Base-by-base conservation (phyloP, 2,113 vertebrate species). In the Rousettus leschenaultii region DNA sequence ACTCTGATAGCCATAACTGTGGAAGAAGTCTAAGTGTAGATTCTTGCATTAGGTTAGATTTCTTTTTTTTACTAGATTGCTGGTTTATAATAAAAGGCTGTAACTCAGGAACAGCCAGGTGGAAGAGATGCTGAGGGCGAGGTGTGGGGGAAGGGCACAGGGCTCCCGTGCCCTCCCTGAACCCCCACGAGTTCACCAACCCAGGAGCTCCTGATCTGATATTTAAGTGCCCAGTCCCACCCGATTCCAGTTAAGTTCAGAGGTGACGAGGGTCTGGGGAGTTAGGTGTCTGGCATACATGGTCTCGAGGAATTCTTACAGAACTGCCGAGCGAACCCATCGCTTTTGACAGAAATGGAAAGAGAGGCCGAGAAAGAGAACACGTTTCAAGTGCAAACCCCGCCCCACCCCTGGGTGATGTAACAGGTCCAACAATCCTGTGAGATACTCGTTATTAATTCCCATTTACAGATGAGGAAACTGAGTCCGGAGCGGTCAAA, bases 321-420 rank as follows among this genome's bases (percentile, higher is more conserved):
- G 68, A 38, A 5, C 3, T 3, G 12, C 16, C 43, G 2, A 16
- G 24, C 53, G 16, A 70, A 1, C 4, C 8, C 24, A 26, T 59
- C 33, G 2, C 6, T 21, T 82, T 63, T 4, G 12, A 35, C 10
- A 87, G 84, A 53, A 8, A 6, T 10, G 33, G 86, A 87, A 83
- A 59, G 33, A 2, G 63, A 89, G 84, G 59, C 38, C 61, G 28
- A 79, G 70, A 26, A 83, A 79, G 30, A 24, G 45, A 63, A 45
- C 0, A 1, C 3, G 12, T n/a, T 19, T 0, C 2, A 14, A 21
- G 4, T 12, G 7, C 33, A 68, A 1, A n/a, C n/a, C n/a, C n/a
- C 28, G 40, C 40, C 40, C 28, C 65, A 38, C 59, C 35, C 26
- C 35, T 14, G n/a, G 53, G 11, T 26, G 30, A 16, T 3, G 2